phyloP scores from a whole-genome alignment of 2,113 vertebrate genomes.

The Aspiorhynchus laticeps region DNA sequence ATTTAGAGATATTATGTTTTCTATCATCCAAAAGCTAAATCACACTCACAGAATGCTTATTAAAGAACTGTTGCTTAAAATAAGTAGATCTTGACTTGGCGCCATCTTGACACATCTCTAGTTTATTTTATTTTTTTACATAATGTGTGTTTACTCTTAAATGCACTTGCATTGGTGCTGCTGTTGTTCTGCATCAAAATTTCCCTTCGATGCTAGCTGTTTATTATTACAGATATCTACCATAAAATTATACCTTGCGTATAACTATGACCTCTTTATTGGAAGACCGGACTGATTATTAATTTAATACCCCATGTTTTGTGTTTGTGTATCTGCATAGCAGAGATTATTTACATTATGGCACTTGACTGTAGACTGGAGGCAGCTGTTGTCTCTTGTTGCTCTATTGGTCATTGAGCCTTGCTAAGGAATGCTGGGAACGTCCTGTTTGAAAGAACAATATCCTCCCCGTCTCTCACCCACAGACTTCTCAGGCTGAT shows the following conservation, averaged over 20 bases:
- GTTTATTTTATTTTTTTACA: background rate
- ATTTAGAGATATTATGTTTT: too few species aligned
- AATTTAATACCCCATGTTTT: background rate
- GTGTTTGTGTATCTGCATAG: background rate
- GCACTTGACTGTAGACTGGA: background rate
- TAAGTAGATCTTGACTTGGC: background rate
- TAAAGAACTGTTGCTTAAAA: background rate
- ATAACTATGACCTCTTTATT: background rate
- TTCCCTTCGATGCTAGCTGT: background rate
- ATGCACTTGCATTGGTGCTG: background rate
- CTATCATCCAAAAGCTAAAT: too few species aligned
- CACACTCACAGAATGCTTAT: too few species aligned
- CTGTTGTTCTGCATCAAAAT: background rate
- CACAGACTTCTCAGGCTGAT: background rate
- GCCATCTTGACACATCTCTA: background rate
- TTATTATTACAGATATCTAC: background rate
- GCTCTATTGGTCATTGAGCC: constrained; percentile 19
- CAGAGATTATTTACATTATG: background rate
- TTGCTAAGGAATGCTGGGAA: constrained; percentile 43
- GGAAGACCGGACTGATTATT: background rate
- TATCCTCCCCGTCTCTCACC: constrained; percentile 39
- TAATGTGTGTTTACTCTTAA: background rate
- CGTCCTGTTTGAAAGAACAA: constrained; percentile 36
- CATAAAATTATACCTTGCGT: background rate
- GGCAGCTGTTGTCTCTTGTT: constrained; percentile 19